Evolutionary conservation across 2,888 invertebrate species (phyloP), one percentile per base, ranked within the genome.

Genomic region (Pheosia gnoma): DNA sequence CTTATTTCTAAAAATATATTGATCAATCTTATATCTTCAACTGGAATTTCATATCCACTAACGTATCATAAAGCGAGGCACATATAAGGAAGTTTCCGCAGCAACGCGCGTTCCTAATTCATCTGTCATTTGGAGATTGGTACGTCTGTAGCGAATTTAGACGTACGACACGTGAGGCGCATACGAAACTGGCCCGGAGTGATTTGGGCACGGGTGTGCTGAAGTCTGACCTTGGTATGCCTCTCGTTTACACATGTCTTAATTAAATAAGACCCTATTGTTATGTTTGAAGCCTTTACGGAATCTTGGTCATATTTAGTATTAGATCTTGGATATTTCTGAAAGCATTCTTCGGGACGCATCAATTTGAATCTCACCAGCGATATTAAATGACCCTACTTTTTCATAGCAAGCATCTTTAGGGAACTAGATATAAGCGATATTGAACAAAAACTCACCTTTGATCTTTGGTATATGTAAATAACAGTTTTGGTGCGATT

Each of bases 81-180:
- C 51, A 51, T 25, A 51, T 7, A 25, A 51, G 51, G 51, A 51
- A 51, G 51, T 51, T 25, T 25, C 13, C 13, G 13, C 25, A 51
- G 5, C 9, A 51, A 25, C 7, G 25, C 25, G 8, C 51, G 51
- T 25, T 25, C 25, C 13, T 51, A 51, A 51, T 25, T 25, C 25
- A 25, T 51, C 25, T 51, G 51, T 51, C 51, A 51, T 51, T 51
- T 51, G 8, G 25, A 25, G 51, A 51, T 51, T 51, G n/a, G 47
- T 47, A 25, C 10, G 51, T 51, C 51, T 51, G 51, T 51, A 25
- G 25, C 25, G 13, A 25, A 51, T 51, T 51, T 6, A 51, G 51
- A 51, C 51, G 51, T 51, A 25, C 8, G 8, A 7, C 25, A 7
- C 51, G 51, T 51, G 51, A 25, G 25, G 6, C 51, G 51, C 13